phyloP scores from a whole-genome alignment of 2,888 invertebrate species.

The Agrotis puta region DNA sequence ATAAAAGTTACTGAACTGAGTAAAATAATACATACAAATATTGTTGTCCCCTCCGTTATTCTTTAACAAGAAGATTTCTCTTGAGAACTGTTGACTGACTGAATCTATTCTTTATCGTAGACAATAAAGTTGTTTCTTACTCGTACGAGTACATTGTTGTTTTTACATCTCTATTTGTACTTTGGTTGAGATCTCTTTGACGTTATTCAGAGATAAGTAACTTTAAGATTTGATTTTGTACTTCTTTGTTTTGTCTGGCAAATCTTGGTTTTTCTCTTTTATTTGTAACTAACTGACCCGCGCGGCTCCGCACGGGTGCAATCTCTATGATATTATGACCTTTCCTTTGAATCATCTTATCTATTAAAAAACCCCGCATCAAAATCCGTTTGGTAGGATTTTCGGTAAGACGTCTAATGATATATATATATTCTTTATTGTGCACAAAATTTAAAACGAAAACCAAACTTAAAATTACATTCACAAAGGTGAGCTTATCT shows the following conservation, averaged over 20 bases:
- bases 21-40: background rate
- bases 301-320: too few species aligned
- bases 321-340: too few species aligned
- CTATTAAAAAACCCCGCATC: too few species aligned
- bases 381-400: too few species aligned
- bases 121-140: conserved; percentile 20
- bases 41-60: background rate
- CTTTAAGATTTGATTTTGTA: background rate
- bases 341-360: too few species aligned
- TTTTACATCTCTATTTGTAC: conserved; percentile 13
- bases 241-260: background rate
- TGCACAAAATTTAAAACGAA: too few species aligned
- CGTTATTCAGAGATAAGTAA: background rate
- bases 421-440: too few species aligned
- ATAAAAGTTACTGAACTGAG: background rate
- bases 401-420: too few species aligned
- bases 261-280: background rate
- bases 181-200: conserved; percentile 14
- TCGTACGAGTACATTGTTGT: too few species aligned
- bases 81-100: conserved; percentile 35
- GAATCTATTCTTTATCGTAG: conserved; percentile 15
- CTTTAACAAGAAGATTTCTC: conserved; percentile 27
- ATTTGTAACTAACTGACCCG: too few species aligned
- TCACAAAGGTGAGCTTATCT: too few species aligned
- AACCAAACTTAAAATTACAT: too few species aligned